phyloP scores from a whole-genome alignment of 1,140 invertebrate genomes.

The Hormaphis cornu region DNA sequence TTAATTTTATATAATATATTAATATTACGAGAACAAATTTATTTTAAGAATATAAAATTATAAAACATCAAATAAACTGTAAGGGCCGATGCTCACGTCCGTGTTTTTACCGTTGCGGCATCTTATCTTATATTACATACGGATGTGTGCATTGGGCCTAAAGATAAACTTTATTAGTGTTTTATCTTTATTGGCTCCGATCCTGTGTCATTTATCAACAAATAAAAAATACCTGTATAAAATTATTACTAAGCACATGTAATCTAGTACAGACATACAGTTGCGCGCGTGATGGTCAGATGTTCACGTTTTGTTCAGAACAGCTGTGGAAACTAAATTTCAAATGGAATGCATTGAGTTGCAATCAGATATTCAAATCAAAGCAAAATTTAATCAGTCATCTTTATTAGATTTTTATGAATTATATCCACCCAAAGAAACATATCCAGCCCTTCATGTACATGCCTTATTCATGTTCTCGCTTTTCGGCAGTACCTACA shows the following conservation, averaged over 20 bases:
- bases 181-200: not conserved
- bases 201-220: not conserved
- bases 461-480: too few species aligned
- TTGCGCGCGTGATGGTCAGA: not conserved
- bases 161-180: not conserved
- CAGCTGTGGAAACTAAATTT: not conserved
- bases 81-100: too few species aligned
- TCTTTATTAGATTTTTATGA: not conserved
- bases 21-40: too few species aligned
- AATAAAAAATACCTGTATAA: not conserved
- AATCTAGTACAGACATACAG: not conserved
- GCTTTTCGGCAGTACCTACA: too few species aligned
- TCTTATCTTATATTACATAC: not conserved
- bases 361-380: not conserved
- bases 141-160: not conserved
- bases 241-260: not conserved
- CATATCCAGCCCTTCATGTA: not conserved
- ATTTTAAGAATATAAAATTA: too few species aligned
- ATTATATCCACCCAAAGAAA: not conserved
- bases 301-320: not conserved
- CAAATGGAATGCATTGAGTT: not conserved
- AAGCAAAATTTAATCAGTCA: not conserved
- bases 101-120: not conserved
- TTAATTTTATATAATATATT: too few species aligned
- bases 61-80: too few species aligned